Base-by-base conservation (phyloP, 2,888 invertebrate genomes). In the Amphipyra tragopoginis region DNA sequence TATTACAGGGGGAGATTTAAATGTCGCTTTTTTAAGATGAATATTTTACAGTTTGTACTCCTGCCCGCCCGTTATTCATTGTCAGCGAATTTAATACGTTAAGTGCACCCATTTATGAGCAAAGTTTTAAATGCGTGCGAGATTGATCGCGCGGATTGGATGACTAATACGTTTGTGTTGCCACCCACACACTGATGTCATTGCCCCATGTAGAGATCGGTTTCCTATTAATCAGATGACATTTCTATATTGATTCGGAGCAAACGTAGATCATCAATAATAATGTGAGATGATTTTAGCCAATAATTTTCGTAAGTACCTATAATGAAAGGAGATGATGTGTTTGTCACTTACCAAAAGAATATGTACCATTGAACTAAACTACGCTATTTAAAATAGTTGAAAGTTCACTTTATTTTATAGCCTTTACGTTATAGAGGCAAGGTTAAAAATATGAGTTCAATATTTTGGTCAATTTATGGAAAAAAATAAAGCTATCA, bases 31-130 rank as follows among this genome's bases (percentile, higher is more conserved):
- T 91, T 89, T 87, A 88, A 89, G 88, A 91, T 88, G 86, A 89
- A 90, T 88, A 87, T 88, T 91, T 90, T 84, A 86, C 86, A 83
- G 83, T 84, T 77, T 73, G 74, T 72, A 70, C 72, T 72, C 72
- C 67, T 74, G 80, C 75, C 76, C 81, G 50, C 43, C 77, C 80
- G 86, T 93, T 87, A 90, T 75, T 92, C 90, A 92, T 90, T 89
- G 90, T 85, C 88, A 86, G 85, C 78, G 86, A 90, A 90, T 91
- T 92, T 92, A 93, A 93, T 94, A 92, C 89, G 83, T 88, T 91
- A 87, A 93, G 92, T 93, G 91, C 90, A 87, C 69, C 81, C 82
- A 87, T 89, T 91, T 87, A 86, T 85, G 85, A 80, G 81, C 71
- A 75, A 87, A 89, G 82, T 89, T 91, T 88, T 88, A 87, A 88